Percentiles rank a stretch among this genome's conserved stretches.
Evolutionary conservation across 1,140 invertebrate genomes (phyloP).

Genomic region (Drosophila santomea): DNA sequence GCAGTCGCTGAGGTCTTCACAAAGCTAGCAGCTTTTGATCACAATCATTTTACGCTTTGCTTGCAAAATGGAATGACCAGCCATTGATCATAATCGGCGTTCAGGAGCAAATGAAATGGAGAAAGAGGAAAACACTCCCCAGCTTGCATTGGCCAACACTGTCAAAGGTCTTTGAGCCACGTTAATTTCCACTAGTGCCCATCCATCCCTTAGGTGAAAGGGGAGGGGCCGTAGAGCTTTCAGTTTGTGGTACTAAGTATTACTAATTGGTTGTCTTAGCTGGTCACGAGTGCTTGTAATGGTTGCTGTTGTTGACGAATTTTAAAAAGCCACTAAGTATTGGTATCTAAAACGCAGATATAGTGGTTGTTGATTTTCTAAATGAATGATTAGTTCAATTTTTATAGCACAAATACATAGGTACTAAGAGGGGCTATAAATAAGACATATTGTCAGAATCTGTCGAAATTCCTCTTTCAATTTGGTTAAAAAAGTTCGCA

Average conservation of each 20-base stretch:
- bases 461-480: no score
- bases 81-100: constrained; percentile 63
- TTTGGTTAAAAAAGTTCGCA: no score
- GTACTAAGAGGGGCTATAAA: no score
- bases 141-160: constrained; percentile 64
- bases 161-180: constrained; percentile 57
- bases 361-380: no score
- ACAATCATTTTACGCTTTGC: constrained; percentile 79
- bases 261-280: constrained; percentile 14
- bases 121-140: constrained; percentile 20
- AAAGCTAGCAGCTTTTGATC: constrained; percentile 57
- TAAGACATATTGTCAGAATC: no score
- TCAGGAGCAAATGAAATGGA: constrained; percentile 1
- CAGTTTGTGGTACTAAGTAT: constrained; percentile 2
- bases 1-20: constrained; percentile 26
- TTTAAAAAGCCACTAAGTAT: neutral
- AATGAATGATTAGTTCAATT: no score
- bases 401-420: no score
- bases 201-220: constrained; percentile 21
- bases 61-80: constrained; percentile 74
- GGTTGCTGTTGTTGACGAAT: no score
- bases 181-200: constrained; percentile 65
- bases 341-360: constrained; percentile 11
- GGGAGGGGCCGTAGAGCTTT: constrained; percentile 10
- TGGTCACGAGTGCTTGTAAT: constrained; percentile 3